Evolutionary conservation across 2,888 invertebrate genomes (phyloP), one percentile per base, ranked within the genome.

Genomic region (Melieria omissa): DNA sequence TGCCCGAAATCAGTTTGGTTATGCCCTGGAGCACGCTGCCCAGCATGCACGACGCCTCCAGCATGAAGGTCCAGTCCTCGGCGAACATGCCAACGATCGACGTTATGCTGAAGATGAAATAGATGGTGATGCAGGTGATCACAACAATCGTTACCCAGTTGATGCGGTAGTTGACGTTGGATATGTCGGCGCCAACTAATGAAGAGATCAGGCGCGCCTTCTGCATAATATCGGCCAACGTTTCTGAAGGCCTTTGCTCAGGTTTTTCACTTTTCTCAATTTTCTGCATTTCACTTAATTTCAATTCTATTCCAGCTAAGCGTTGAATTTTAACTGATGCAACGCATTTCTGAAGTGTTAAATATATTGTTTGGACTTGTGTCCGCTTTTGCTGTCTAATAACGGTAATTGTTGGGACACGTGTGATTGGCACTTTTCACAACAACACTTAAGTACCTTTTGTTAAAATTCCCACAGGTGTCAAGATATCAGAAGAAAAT

Each of bases 21-120:
- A 62, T 7, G 3, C 76, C 80, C n/a, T 81, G 81, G 0, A 79
- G 0, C 0, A 76, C 79, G 16, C 77, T 78, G 54, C 80, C 79
- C 47, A 76, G 44, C 77, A 78, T 80, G 42, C 76, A 76, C 0
- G 65, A 66, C 0, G 78, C 78, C 63, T 79, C 75, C 12, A 81
- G 49, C 44, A 75, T 5, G 9, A 75, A 75, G 52, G 74, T 77
- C 77, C 76, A 78, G 55, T 76, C 71, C 4, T 75, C 75, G 5
- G 73, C 60, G 57, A 72, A 73, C 9, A 76, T 66, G 8, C 64
- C 54, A 0, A 66, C 2, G 10, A 79, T 76, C 3, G 79, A 80
- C 6, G 45, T 62, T 1, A 65, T 47, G 2, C 78, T 77, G 9
- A 76, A 79, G 5, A 55, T 29, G 9, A 60, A 58, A 47, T 80